Evolutionary conservation across 35 echinoderm and acorn worm species (phyloP).

Genomic region (Diadema setosum): DNA sequence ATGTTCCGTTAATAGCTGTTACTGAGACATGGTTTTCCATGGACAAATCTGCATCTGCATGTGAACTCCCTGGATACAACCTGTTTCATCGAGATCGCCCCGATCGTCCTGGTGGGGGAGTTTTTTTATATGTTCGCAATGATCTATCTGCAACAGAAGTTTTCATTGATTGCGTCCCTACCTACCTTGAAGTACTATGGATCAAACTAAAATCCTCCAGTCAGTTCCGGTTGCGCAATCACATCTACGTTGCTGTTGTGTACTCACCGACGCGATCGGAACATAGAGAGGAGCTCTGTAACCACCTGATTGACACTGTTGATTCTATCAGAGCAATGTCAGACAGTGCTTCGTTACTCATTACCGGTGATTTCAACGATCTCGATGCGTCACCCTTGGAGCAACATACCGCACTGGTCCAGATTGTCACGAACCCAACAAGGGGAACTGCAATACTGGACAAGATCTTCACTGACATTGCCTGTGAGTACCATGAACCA

Average conservation of each 20-base stretch:
- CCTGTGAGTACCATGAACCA: not conserved
- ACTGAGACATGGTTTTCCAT: slow-evolving; percentile 4
- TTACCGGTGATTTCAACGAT: not conserved
- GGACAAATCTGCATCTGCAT: not conserved
- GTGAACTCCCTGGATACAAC: not conserved
- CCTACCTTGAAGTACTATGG: not conserved
- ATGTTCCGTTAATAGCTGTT: not conserved
- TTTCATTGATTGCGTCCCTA: not conserved
- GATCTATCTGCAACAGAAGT: not conserved
- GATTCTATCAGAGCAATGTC: not conserved
- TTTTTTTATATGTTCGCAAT: not conserved
- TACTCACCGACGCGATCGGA: not conserved
- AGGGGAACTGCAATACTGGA: slow-evolving; percentile 5
- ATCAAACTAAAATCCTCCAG: not conserved
- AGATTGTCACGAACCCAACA: slow-evolving; percentile 9
- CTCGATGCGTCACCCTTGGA: too few species aligned
- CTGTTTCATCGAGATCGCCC: not conserved
- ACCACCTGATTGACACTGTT: not conserved
- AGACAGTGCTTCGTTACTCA: not conserved
- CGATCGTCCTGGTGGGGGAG: not conserved
- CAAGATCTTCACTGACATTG: slow-evolving; percentile 12
- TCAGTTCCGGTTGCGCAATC: not conserved
- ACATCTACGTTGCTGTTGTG: not conserved
- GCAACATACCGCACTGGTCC: not conserved
- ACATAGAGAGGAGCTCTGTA: not conserved